A percentile compares a stretch with the other conserved stretches of the same genome.
These are phyloP conservation scores for Oreonectes daqikongensis DNA, from an alignment of 2,797 vertebrate species.

Conservation along the genomic window DNA sequence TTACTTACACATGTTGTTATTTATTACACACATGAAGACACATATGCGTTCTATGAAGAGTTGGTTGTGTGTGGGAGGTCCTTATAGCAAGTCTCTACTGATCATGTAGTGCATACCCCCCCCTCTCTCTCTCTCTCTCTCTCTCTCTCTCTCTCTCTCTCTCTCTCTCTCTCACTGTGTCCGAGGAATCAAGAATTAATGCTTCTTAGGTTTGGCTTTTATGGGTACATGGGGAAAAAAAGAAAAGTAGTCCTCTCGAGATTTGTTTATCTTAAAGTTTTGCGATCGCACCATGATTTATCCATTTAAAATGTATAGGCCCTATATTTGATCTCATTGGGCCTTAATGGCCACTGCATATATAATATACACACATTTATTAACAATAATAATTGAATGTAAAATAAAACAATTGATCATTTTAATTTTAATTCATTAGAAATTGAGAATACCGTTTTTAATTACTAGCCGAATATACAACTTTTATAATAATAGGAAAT, in stretches of 20 bases:
- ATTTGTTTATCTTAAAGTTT: background rate
- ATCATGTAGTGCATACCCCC: background rate
- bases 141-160: too few species aligned
- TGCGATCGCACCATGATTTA: background rate
- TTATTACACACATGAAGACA: conserved; percentile 67
- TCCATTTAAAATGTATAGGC: background rate
- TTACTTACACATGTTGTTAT: conserved; percentile 79
- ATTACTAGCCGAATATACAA: too few species aligned
- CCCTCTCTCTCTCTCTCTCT: background rate
- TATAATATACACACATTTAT: background rate
- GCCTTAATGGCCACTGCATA: background rate
- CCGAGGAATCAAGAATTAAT: background rate
- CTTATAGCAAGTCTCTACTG: background rate
- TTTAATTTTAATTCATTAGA: background rate
- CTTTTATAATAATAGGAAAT: too few species aligned
- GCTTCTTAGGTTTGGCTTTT: background rate
- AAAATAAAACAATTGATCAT: background rate
- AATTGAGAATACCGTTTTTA: too few species aligned
- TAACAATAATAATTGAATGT: background rate
- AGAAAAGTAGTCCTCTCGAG: background rate
- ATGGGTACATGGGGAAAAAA: background rate
- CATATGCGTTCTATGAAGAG: conserved; percentile 48
- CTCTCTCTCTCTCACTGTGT: too few species aligned
- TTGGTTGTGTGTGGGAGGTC: background rate
- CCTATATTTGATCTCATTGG: background rate